Conservation (phyloP, 2,113 vertebrate genomes). For the Empidonax traillii region DNA sequence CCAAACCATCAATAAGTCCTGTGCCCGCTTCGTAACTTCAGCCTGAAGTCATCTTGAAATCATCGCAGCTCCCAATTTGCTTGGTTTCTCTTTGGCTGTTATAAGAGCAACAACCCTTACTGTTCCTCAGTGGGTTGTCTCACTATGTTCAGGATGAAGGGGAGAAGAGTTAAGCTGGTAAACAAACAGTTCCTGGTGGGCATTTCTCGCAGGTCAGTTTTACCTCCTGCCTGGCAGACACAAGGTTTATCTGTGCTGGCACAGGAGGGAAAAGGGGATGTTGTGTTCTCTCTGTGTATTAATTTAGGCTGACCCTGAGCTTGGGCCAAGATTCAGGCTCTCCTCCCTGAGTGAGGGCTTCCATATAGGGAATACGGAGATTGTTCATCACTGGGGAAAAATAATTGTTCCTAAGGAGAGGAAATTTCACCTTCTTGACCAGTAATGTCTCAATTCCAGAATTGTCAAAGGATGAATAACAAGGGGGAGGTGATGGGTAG, state of each 20-base stretch:
- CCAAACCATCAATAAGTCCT: neutral
- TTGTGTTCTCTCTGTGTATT: neutral
- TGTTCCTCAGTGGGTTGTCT: neutral
- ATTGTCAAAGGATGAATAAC: neutral
- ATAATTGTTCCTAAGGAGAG: neutral
- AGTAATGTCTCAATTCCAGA: neutral
- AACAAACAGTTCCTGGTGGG: neutral
- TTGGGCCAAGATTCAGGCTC: neutral
- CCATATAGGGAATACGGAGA: neutral
- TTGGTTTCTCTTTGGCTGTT: neutral
- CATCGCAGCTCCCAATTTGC: neutral
- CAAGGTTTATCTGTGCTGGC: neutral
- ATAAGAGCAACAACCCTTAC: neutral
- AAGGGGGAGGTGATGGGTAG: neutral
- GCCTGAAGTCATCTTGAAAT: neutral
- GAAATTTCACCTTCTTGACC: neutral
- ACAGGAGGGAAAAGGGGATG: neutral
- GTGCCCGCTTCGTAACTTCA: rapidly evolving
- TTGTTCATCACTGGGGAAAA: neutral
- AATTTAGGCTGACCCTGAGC: neutral
- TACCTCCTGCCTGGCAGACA: too few species aligned
- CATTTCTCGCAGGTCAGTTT: neutral
- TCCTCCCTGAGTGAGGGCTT: rapidly evolving
- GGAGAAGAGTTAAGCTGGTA: neutral
- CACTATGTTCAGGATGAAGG: neutral